Base-by-base conservation (phyloP, 2,113 vertebrate species). In the Corythaixoides concolor region DNA sequence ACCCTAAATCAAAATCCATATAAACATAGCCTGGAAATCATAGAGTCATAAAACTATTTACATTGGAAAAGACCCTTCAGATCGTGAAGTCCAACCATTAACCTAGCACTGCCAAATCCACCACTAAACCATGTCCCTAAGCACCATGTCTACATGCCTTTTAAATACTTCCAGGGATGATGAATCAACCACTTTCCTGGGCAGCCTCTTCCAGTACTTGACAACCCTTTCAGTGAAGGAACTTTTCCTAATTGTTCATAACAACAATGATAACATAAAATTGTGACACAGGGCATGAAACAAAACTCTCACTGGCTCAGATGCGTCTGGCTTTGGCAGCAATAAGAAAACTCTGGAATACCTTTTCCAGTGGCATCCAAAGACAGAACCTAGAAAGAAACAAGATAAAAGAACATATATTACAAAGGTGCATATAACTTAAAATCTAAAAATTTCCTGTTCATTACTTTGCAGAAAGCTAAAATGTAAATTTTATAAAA, bases 61-160 rank as follows among this genome's bases (percentile, higher is more conserved):
- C 22, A 24, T 24, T 80, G 26, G 33, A 74, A 89, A 89, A 35
- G 24, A 32, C 28, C 30, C 5, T 32, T 52, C 43, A 60, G 30
- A 39, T 47, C 26, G n/a, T 33, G 0, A 1, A 73, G 13, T 56
- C 15, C 32, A 56, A 37, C 26, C 1, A 3, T 56, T 22, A 56
- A 68, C 11, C 17, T 21, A 68, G 13, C 24, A 50, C 49, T 84
- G 55, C 41, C 41, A 43, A 43, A 12, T 43, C 41, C 41, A 13
- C 41, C 41, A 43, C 41, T 43, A 43, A 75, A 67, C 41, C 30
- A 50, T 5, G 7, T 60, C 26, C 13, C 22, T 59, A 32, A 67
- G 64, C 2, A 2, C 20, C 17, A 52, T 2, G 12, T 13, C 9
- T 63, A 45, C 15, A 35, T 0, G 0, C 22, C 37, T 91, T 62